Base-by-base conservation (phyloP, 2,888 invertebrate species). In the Caradrina clavipalpis region DNA sequence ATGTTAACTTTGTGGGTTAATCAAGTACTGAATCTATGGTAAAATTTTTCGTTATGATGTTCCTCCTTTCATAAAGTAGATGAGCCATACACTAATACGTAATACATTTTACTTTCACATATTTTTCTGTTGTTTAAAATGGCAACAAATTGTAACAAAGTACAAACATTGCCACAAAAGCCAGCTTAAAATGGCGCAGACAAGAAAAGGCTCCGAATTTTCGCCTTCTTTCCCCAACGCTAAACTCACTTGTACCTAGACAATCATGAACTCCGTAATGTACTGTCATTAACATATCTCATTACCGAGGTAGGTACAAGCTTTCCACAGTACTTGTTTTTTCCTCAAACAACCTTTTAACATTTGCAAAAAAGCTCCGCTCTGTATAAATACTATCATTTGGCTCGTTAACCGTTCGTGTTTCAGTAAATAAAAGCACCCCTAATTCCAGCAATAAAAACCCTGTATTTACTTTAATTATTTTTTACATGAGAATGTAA, bases 391-490 rank as follows among this genome's bases (percentile, higher is more conserved):
- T 85, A 85, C 77, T 82, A 83, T 75, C 62, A 71, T 83, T 81
- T 57, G 58, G 55, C 80, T 70, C 63, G 69, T 84, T 83, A 77
- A 68, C 67, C 68, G 67, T 80, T 73, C 67, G 72, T 71, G 80
- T 82, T 68, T 75, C 66, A 70, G 74, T 80, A 80, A 82, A 82
- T 77, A 85, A 82, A 82, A 63, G 56, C 67, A 68, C 55, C 58
- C 69, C 69, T 85, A 82, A 84, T 83, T 63, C 65, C 58, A 68
- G 64, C 72, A 74, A 71, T 85, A 83, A 75, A 82, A 65, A 56
- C 73, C 53, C 70, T 59, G 69, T 85, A 80, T 83, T 85, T 85
- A 85, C 77, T 80, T 83, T 83, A 83, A 83, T 83, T 82, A 85
- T 85, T 85, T 82, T 82, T 75, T 68, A 80, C 72, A 73, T 82